Evolutionary conservation across 2,113 vertebrate genomes (phyloP).

Genomic region (Ceuthmochares aereus): DNA sequence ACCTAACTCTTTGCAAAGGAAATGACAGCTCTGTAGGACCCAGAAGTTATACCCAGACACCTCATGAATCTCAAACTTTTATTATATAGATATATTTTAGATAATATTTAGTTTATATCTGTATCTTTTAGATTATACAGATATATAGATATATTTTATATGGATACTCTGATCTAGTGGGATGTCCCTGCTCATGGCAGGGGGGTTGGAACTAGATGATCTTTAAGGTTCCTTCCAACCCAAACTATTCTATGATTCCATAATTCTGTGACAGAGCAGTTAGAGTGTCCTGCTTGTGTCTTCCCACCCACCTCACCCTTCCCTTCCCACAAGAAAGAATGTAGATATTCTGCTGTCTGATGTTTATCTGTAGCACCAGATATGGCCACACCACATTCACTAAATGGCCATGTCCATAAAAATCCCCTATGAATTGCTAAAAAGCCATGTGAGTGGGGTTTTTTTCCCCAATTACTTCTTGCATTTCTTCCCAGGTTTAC

Average conservation of each 20-base stretch:
- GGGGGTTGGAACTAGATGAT: too few species aligned
- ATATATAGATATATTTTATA: too few species aligned
- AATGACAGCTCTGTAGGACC: background rate
- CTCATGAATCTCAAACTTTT: background rate
- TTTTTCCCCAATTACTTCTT: background rate
- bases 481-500: background rate
- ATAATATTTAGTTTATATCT: too few species aligned
- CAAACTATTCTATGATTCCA: too few species aligned
- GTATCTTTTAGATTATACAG: too few species aligned
- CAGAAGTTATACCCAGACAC: background rate
- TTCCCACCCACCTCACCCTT: background rate
- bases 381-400: background rate
- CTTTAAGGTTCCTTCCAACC: too few species aligned
- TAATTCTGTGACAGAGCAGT: background rate
- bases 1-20: background rate
- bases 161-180: too few species aligned
- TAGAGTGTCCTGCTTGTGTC: background rate
- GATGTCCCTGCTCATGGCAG: too few species aligned
- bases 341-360: background rate
- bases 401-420: background rate
- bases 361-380: background rate
- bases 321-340: background rate
- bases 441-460: background rate
- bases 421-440: background rate
- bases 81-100: background rate